Conservation (phyloP, 2,888 invertebrate genomes). For the Cyaniris semiargus region DNA sequence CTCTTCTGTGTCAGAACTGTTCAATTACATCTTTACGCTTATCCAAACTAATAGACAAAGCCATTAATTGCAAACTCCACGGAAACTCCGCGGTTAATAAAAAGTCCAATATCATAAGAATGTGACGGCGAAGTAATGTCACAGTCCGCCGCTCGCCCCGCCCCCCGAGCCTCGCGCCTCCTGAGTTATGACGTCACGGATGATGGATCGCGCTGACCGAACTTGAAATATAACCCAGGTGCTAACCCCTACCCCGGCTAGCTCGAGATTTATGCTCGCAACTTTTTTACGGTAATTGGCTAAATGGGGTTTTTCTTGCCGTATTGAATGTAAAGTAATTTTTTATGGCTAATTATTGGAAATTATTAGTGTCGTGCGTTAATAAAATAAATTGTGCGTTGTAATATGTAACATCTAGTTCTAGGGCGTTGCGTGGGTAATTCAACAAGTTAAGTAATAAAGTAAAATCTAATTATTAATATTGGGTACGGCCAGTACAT, state of each 20-base stretch:
- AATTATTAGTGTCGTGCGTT: no score
- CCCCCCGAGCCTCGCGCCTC: background rate
- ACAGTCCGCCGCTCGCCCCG: constrained; percentile 1
- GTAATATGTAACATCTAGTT: no score
- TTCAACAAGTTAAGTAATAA: no score
- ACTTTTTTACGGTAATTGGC: constrained; percentile 8
- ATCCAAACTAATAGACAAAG: background rate
- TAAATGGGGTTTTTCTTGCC: background rate
- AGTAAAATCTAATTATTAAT: no score
- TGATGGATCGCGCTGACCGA: constrained; percentile 22
- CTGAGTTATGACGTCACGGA: constrained; percentile 18
- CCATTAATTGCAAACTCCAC: background rate
- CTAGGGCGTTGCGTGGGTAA: no score
- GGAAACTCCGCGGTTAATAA: background rate
- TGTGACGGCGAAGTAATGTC: constrained; percentile 12
- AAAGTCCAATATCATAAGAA: constrained; percentile 22
- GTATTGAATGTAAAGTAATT: background rate
- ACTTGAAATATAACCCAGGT: constrained; percentile 17
- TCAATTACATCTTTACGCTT: background rate
- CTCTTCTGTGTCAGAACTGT: no score
- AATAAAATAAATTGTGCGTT: no score
- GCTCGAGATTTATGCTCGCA: background rate
- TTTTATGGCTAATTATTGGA: background rate
- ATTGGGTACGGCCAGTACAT: no score
- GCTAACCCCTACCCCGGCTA: constrained; percentile 5